Percentiles rank a stretch among this genome's conserved stretches.
Conservation (phyloP, 1,140 invertebrate genomes). For the Akabosia matsudoensis region DNA sequence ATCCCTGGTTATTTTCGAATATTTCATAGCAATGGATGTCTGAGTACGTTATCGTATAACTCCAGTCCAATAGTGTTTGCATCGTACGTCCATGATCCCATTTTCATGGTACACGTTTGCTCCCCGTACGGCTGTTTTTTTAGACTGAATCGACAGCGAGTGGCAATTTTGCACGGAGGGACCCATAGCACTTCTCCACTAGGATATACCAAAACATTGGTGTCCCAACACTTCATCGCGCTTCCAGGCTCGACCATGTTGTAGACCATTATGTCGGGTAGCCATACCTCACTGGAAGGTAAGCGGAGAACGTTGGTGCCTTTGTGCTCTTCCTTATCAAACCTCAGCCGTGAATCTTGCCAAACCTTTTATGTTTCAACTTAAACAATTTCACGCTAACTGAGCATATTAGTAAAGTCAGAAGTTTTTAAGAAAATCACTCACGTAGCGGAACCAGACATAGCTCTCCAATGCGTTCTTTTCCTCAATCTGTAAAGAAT, state of each 20-base stretch:
- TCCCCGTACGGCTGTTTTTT: conserved; percentile 6
- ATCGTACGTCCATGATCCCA: conserved; percentile 35
- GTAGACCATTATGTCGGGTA: conserved; percentile 29
- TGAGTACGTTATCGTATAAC: conserved; percentile 26
- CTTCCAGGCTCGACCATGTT: not conserved
- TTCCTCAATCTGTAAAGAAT: conserved; percentile 24
- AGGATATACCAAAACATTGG: conserved; percentile 33
- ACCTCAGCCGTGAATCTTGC: conserved; percentile 14
- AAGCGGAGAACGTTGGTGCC: not conserved
- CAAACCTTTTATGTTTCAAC: conserved; percentile 9
- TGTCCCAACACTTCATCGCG: conserved; percentile 22
- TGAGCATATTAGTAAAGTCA: not conserved
- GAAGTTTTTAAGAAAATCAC: conserved; percentile 16
- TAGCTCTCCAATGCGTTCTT: conserved; percentile 6
- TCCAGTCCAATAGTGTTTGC: conserved; percentile 18
- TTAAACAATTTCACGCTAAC: not conserved
- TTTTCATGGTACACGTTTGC: conserved; percentile 20
- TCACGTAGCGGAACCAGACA: conserved; percentile 31
- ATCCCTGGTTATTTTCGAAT: not conserved
- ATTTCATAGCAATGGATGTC: not conserved
- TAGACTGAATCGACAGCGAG: not conserved
- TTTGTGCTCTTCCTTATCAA: not conserved
- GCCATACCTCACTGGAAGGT: not conserved
- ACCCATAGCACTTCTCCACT: conserved; percentile 41
- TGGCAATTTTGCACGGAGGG: conserved; percentile 34